These are phyloP conservation scores for Agrotis puta DNA, from an alignment of 2,888 invertebrate genomes.

Conservation along the genomic window DNA sequence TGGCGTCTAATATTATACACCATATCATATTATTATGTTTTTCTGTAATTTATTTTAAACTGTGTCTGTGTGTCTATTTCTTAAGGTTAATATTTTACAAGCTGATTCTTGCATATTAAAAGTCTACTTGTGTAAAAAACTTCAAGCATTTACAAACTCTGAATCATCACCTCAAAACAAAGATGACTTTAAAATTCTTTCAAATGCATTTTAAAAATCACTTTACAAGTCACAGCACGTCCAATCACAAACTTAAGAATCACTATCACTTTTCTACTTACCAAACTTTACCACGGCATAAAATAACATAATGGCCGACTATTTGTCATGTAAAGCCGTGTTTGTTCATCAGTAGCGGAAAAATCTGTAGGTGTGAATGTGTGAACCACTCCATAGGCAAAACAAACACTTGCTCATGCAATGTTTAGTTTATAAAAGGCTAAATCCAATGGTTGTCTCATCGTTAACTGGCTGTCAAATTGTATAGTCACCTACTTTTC, in stretches of 20 bases:
- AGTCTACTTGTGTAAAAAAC: background rate
- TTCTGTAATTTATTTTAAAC: too few species aligned
- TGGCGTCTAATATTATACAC: too few species aligned
- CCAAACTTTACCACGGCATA: constrained; percentile 56
- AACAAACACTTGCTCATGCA: constrained; percentile 71
- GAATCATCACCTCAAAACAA: constrained; percentile 10
- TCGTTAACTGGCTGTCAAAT: constrained; percentile 57
- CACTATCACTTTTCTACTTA: constrained; percentile 50
- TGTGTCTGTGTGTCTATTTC: too few species aligned
- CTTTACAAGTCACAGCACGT: constrained; percentile 13
- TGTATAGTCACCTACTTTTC: constrained; percentile 56
- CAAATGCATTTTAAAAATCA: constrained; percentile 34
- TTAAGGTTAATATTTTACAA: too few species aligned
- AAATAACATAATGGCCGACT: constrained; percentile 64
- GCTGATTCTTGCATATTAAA: too few species aligned
- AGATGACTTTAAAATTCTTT: constrained; percentile 13
- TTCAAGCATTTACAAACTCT: background rate
- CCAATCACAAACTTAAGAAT: constrained; percentile 26
- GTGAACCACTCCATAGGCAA: constrained; percentile 68
- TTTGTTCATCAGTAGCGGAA: constrained; percentile 68
- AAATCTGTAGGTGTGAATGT: constrained; percentile 73
- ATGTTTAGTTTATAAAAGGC: constrained; percentile 73
- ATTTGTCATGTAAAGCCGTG: constrained; percentile 69
- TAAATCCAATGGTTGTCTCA: constrained; percentile 63
- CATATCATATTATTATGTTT: too few species aligned